Conservation (phyloP, 2,888 invertebrate genomes). For the Nycteola revayana region DNA sequence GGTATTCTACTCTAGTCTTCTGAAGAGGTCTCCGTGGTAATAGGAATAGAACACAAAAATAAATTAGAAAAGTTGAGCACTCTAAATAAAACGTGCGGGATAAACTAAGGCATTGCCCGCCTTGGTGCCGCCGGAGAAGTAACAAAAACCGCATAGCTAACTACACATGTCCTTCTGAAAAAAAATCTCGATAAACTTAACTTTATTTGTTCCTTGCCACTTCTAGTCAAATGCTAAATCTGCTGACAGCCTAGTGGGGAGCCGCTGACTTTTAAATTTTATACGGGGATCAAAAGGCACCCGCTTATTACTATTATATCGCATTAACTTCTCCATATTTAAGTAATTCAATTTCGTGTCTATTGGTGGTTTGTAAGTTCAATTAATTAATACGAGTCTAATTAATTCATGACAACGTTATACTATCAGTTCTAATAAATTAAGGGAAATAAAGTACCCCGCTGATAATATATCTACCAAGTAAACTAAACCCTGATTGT, state of each 20-base stretch:
- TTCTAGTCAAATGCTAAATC: conserved; percentile 24
- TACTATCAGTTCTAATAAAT: conserved; percentile 46
- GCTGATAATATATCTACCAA: conserved; percentile 42
- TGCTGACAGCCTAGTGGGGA: conserved; percentile 41
- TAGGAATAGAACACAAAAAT: too few relatives aligned
- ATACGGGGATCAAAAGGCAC: conserved; percentile 60
- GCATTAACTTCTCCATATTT: conserved; percentile 54
- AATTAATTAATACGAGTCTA: conserved; percentile 55
- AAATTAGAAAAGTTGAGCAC: too few relatives aligned
- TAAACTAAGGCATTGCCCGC: too few relatives aligned
- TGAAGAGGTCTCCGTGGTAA: too few relatives aligned
- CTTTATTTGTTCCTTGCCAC: conserved; percentile 3
- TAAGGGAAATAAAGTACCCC: conserved; percentile 44
- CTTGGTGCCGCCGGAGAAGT: too few relatives aligned
- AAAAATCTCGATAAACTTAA: too few relatives aligned
- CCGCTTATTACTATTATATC: conserved; percentile 57
- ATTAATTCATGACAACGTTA: conserved; percentile 51
- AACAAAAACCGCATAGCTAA: too few relatives aligned
- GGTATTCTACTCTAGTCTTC: too few relatives aligned
- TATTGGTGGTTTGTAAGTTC: conserved; percentile 50
- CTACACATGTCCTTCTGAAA: too few relatives aligned
- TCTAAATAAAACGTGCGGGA: too few relatives aligned
- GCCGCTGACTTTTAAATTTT: conserved; percentile 51
- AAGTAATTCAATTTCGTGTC: conserved; percentile 58
- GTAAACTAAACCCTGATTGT: conserved; percentile 28